These are phyloP conservation scores for Athripsodes cinereus DNA, from an alignment of 2,888 invertebrate species.

Conservation along the genomic window DNA sequence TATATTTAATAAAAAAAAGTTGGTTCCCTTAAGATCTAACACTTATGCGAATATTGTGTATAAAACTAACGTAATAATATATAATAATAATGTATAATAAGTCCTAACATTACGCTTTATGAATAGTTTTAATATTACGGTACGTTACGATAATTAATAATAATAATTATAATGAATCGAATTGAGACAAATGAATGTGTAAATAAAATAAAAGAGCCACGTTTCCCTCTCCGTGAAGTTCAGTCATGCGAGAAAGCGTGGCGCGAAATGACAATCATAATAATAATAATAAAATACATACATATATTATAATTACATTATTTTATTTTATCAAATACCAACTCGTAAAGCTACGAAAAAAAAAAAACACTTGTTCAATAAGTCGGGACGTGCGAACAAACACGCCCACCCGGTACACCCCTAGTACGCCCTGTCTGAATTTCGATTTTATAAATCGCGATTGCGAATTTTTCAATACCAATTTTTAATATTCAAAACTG, in stretches of 20 bases:
- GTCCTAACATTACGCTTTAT: neutral
- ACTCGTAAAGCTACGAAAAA: too few relatives aligned
- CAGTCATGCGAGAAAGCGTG: constrained; percentile 15
- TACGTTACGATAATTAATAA: neutral
- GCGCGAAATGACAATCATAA: neutral
- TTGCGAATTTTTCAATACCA: too few relatives aligned
- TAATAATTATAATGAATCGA: neutral
- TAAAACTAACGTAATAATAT: neutral
- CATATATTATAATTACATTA: too few relatives aligned
- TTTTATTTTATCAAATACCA: too few relatives aligned
- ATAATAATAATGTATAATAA: neutral
- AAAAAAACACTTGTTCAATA: too few relatives aligned
- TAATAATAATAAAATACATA: neutral
- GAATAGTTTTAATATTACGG: neutral
- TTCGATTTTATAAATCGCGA: too few relatives aligned
- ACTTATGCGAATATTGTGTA: neutral
- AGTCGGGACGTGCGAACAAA: too few relatives aligned
- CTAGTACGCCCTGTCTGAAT: too few relatives aligned
- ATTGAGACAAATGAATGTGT: constrained; percentile 1
- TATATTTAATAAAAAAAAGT: neutral
- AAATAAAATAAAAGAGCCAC: neutral
- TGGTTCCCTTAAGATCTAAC: neutral
- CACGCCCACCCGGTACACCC: too few relatives aligned
- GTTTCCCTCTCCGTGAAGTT: constrained; percentile 15
- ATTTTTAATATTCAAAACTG: too few relatives aligned